phyloP scores from a whole-genome alignment of 1,140 invertebrate species.

The Eupeodes corollae region DNA sequence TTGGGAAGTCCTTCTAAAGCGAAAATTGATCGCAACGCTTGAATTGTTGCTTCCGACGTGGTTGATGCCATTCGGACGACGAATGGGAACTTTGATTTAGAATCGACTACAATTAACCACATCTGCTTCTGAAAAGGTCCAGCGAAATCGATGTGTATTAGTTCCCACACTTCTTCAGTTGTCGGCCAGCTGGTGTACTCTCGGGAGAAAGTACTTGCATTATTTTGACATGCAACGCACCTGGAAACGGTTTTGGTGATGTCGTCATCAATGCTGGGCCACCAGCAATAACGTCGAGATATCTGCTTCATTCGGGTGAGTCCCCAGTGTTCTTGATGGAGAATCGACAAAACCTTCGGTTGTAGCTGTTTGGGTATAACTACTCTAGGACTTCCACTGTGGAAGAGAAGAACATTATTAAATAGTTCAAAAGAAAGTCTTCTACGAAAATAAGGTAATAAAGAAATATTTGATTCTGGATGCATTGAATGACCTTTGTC shows the following conservation, averaged over 20 bases:
- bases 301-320: constrained; percentile 35
- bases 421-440: constrained; percentile 2
- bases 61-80: constrained; percentile 4
- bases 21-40: constrained; percentile 7
- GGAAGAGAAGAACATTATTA: not conserved
- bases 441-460: no score
- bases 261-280: no score
- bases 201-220: not conserved
- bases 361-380: constrained; percentile 18
- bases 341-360: no score
- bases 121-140: no score
- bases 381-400: constrained; percentile 10
- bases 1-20: constrained; percentile 9
- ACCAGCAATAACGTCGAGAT: no score
- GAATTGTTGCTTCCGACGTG: constrained; percentile 1
- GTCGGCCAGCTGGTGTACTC: not conserved
- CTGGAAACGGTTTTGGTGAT: constrained; percentile 14
- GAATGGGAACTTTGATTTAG: constrained; percentile 26
- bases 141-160: constrained; percentile 42
- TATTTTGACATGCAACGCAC: not conserved
- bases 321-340: constrained; percentile 34
- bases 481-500: not conserved
- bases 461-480: no score
- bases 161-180: constrained; percentile 20
- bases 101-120: constrained; percentile 38